A percentile compares a stretch with the other conserved stretches of the same genome.
phyloP scores from a whole-genome alignment of 2,888 invertebrate genomes.

The Pocota personata region DNA sequence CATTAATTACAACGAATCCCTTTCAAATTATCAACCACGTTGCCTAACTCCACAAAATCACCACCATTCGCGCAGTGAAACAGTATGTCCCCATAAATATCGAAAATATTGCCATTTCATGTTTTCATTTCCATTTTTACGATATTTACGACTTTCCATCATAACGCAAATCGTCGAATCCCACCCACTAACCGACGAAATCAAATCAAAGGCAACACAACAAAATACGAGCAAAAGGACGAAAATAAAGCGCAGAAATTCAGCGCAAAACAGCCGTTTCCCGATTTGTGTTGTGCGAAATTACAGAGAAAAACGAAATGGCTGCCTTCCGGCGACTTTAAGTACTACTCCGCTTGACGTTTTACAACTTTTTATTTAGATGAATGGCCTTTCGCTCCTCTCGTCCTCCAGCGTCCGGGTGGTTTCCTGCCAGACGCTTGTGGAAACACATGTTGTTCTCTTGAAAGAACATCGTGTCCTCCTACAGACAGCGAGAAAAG shows the following conservation, averaged over 20 bases:
- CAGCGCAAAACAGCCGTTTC: constrained; percentile 22
- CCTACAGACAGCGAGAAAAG: background rate
- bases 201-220: constrained; percentile 22
- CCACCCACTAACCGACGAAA: background rate
- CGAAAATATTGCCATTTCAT: constrained; percentile 67
- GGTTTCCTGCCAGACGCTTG: background rate
- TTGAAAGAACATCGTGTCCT: constrained; percentile 26
- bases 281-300: constrained; percentile 56
- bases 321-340: constrained; percentile 66
- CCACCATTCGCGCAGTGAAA: background rate
- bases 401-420: background rate
- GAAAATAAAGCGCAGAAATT: background rate
- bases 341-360: constrained; percentile 55
- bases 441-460: constrained; percentile 56
- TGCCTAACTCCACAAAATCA: constrained; percentile 2
- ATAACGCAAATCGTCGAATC: constrained; percentile 42
- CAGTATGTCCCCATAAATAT: constrained; percentile 56
- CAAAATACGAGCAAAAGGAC: background rate
- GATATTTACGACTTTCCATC: constrained; percentile 62
- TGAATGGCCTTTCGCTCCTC: constrained; percentile 49
- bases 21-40: constrained; percentile 49
- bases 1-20: constrained; percentile 62
- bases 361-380: constrained; percentile 72
- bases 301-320: constrained; percentile 47
- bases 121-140: constrained; percentile 69